Percentiles rank a stretch among this genome's conserved stretches.
Conservation (phyloP, 30 jellyfish, hydroid and myxozoan genomes). For the Sanderia malayensis region DNA sequence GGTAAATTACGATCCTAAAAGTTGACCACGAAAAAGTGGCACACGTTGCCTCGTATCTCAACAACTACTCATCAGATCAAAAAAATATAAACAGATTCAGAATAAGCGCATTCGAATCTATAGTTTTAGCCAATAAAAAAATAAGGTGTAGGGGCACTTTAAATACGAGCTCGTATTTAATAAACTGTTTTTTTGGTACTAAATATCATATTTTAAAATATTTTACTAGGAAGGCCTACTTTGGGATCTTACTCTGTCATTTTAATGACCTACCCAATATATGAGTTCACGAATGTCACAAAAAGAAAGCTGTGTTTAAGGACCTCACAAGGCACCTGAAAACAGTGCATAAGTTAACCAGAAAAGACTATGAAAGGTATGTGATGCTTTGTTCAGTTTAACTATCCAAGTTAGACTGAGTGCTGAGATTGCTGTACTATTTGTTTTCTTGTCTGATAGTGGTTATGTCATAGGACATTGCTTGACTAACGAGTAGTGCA, state of each 20-base stretch:
- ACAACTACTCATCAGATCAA: too few relatives aligned
- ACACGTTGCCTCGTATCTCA: too few relatives aligned
- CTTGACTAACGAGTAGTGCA: constrained; percentile 1
- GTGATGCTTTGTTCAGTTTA: neutral
- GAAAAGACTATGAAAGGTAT: neutral
- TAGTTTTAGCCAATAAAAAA: too few relatives aligned
- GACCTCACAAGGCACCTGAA: constrained; percentile 1
- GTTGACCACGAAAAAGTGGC: too few relatives aligned
- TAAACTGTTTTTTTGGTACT: neutral
- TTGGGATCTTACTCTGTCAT: neutral
- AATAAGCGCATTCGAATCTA: too few relatives aligned
- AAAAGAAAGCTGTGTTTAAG: neutral
- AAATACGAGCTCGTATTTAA: too few relatives aligned
- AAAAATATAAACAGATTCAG: too few relatives aligned
- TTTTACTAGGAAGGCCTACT: neutral
- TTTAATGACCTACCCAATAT: neutral
- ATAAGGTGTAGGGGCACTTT: too few relatives aligned
- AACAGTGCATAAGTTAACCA: neutral
- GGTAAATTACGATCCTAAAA: too few relatives aligned
- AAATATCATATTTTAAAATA: neutral
- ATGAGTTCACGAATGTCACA: neutral
- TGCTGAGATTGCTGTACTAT: neutral
- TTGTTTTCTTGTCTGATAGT: neutral
- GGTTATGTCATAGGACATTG: neutral
- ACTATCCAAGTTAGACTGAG: neutral